These are phyloP conservation scores for Lasiurus borealis DNA, from an alignment of 2,113 vertebrate species.

Conservation along the genomic window DNA sequence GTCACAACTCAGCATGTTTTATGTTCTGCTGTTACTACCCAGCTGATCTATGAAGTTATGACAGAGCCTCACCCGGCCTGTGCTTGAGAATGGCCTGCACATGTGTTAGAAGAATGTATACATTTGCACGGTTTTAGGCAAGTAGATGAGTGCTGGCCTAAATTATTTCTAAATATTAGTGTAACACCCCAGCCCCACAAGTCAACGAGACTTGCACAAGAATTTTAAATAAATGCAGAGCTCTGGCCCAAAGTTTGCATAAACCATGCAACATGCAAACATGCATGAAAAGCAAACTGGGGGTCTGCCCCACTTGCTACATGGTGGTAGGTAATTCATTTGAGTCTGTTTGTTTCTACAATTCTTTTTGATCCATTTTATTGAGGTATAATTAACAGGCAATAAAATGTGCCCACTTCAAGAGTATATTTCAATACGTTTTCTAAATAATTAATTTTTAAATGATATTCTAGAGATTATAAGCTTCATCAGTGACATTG, in stretches of 20 bases:
- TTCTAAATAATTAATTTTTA: conserved; percentile 1
- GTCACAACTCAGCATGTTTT: not conserved
- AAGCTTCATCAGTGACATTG: not conserved
- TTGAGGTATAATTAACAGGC: not conserved
- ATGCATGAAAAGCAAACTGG: not conserved
- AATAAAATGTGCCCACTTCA: not conserved
- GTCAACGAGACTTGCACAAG: not conserved
- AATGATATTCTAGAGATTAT: not conserved
- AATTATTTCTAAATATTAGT: conserved; percentile 32
- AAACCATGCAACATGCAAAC: not conserved
- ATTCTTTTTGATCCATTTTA: not conserved
- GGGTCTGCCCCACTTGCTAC: not conserved
- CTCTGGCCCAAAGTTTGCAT: not conserved
- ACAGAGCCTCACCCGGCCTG: not conserved
- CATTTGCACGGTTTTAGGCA: not conserved
- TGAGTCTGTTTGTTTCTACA: not conserved
- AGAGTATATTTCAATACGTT: not conserved
- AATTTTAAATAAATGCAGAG: not conserved
- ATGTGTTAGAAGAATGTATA: not conserved
- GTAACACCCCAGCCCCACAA: not conserved
- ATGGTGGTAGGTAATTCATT: not conserved
- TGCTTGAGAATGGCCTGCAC: not conserved
- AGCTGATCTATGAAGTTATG: not conserved
- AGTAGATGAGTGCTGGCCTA: not conserved
- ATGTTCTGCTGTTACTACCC: not conserved